Evolutionary conservation across 37 sponge, comb jelly and placozoan species (phyloP).

Genomic region (Petrosia ficiformis): DNA sequence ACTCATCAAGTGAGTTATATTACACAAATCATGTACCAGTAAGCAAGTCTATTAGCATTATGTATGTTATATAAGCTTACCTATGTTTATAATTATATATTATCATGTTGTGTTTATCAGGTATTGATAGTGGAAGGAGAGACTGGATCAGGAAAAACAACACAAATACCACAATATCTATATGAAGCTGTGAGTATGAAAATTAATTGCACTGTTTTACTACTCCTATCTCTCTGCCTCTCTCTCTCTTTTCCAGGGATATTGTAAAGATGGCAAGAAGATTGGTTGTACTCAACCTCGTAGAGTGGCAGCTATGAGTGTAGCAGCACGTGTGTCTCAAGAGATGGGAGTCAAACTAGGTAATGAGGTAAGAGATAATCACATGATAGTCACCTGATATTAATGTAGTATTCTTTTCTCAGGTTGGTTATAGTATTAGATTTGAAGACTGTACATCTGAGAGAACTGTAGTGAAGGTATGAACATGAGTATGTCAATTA

Average conservation of each 20-base stretch:
- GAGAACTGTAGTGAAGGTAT: slow-evolving; percentile 77
- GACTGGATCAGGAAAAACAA: slow-evolving; percentile 99
- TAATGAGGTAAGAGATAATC: slow-evolving; percentile 65
- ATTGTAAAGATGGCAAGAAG: slow-evolving; percentile 73
- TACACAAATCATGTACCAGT: no score
- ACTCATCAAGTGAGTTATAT: slow-evolving; percentile 79
- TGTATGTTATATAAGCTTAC: no score
- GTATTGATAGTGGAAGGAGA: slow-evolving; percentile 95
- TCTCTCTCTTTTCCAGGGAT: slow-evolving; percentile 49
- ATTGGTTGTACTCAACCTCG: slow-evolving; percentile 98
- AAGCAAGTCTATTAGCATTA: no score
- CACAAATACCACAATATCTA: slow-evolving; percentile 98
- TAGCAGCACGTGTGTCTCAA: slow-evolving; percentile 95
- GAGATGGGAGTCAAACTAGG: slow-evolving; percentile 97
- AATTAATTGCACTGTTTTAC: not conserved
- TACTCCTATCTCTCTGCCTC: not conserved
- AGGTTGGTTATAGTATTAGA: slow-evolving; percentile 97
- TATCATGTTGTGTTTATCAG: slow-evolving; percentile 8
- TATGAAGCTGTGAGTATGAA: slow-evolving; percentile 70
- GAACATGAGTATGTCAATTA: not conserved
- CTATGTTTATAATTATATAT: not conserved
- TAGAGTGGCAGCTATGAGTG: slow-evolving; percentile 99
- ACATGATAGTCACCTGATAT: not conserved
- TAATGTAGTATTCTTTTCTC: not conserved
- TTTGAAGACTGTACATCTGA: slow-evolving; percentile 99